Conservation (phyloP, 2,113 vertebrate species). For the Xenopus laevis region DNA sequence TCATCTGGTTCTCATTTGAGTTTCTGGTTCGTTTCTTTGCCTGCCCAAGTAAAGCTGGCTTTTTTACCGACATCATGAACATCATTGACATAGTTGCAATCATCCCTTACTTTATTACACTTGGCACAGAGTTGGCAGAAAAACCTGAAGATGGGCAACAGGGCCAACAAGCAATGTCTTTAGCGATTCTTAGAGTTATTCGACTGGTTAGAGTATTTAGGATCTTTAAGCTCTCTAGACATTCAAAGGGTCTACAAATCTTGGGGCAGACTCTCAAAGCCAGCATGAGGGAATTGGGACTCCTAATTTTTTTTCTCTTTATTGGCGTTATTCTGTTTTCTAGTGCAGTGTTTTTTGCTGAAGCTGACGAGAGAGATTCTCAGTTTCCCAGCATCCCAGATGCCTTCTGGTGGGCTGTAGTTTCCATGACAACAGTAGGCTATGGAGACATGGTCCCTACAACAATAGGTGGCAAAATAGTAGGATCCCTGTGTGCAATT, state of each 20-base stretch:
- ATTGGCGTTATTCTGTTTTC: slow-evolving; percentile 98
- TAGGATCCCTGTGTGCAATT: slow-evolving; percentile 93
- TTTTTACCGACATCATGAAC: slow-evolving; percentile 99
- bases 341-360: slow-evolving; percentile 94
- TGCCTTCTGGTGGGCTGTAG: slow-evolving; percentile 98
- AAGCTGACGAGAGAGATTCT: slow-evolving; percentile 88
- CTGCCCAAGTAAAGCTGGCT: slow-evolving; percentile 94
- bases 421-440: slow-evolving; percentile 98
- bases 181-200: slow-evolving; percentile 94
- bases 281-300: slow-evolving; percentile 89
- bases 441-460: slow-evolving; percentile 98
- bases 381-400: slow-evolving; percentile 96
- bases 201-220: slow-evolving; percentile 91
- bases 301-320: slow-evolving; percentile 95
- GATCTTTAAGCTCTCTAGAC: slow-evolving; percentile 95
- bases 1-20: slow-evolving; percentile 99
- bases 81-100: slow-evolving; percentile 98
- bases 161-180: slow-evolving; percentile 94
- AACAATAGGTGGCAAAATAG: slow-evolving; percentile 95
- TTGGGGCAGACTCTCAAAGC: slow-evolving; percentile 94
- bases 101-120: slow-evolving; percentile 96
- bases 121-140: slow-evolving; percentile 92
- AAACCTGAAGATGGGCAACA: slow-evolving; percentile 88
- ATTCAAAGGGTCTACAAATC: slow-evolving; percentile 94
- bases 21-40: slow-evolving; percentile 95